Conservation (phyloP, 2,113 vertebrate genomes). For the Alexandromys fortis region DNA sequence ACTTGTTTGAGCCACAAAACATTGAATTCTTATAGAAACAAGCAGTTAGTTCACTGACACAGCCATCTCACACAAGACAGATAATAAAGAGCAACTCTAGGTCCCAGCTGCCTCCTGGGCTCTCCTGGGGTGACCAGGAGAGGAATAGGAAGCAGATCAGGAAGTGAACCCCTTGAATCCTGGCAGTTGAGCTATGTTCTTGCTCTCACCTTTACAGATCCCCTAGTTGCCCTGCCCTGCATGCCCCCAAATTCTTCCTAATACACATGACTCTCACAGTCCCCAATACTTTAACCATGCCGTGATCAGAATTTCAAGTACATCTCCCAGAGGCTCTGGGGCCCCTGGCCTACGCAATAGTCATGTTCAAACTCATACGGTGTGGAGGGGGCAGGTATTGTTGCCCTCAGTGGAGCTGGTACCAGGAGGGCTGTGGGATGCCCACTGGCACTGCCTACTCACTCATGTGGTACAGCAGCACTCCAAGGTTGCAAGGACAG, state of each 20-base stretch:
- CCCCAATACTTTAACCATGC: rapidly evolving
- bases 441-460: rapidly evolving
- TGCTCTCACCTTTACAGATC: rapidly evolving
- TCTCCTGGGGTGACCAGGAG: rapidly evolving
- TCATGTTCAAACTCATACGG: rapidly evolving
- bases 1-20: neutral
- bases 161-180: neutral
- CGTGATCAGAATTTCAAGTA: neutral
- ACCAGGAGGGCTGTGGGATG: neutral
- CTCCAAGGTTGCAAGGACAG: rapidly evolving
- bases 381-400: neutral
- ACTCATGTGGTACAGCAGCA: rapidly evolving
- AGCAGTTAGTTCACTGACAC: rapidly evolving
- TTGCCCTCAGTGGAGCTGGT: no score
- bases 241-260: rapidly evolving
- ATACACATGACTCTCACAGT: neutral
- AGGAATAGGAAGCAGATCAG: rapidly evolving
- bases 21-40: neutral
- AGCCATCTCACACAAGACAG: neutral
- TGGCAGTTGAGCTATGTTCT: neutral
- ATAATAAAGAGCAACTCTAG: rapidly evolving
- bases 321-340: neutral
- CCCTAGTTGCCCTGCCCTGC: rapidly evolving
- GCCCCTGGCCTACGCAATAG: neutral
- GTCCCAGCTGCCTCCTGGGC: neutral